These are phyloP conservation scores for Automeris io DNA, from an alignment of 2,888 invertebrate species.

Conservation along the genomic window DNA sequence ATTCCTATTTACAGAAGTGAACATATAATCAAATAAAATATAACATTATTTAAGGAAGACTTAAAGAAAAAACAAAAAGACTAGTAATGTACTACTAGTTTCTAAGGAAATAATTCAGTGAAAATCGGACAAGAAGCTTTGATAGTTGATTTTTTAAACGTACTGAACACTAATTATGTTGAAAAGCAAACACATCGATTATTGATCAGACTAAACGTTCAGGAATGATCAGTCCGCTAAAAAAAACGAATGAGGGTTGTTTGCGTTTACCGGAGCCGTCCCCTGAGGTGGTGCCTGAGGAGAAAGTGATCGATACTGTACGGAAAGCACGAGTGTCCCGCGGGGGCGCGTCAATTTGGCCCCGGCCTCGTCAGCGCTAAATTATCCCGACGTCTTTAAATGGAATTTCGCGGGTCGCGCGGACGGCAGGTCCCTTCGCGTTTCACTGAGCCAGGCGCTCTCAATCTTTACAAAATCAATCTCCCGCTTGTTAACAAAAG, in stretches of 20 bases:
- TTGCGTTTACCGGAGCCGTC: constrained; percentile 49
- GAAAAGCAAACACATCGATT: too few species aligned
- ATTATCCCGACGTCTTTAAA: constrained; percentile 76
- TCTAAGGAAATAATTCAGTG: too few species aligned
- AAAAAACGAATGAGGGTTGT: constrained; percentile 51
- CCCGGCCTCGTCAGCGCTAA: constrained; percentile 71
- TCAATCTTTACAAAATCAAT: too few species aligned
- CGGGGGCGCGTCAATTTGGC: constrained; percentile 69
- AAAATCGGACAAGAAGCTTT: too few species aligned
- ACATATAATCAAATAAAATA: too few species aligned
- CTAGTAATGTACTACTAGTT: too few species aligned
- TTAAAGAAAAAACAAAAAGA: too few species aligned
- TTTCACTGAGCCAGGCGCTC: constrained; percentile 18
- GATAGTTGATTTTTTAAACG: too few species aligned
- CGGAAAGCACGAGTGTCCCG: constrained; percentile 50
- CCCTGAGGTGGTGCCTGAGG: constrained; percentile 43
- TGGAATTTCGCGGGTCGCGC: constrained; percentile 70
- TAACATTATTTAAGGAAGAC: too few species aligned
- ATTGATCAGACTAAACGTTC: constrained; percentile 36
- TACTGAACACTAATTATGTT: too few species aligned
- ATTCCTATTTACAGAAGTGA: too few species aligned
- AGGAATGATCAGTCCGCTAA: constrained; percentile 30
- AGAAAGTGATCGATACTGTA: constrained; percentile 61
- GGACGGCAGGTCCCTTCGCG: constrained; percentile 50
- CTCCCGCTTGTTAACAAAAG: too few species aligned